Percentiles rank a stretch among this genome's conserved stretches.
phyloP scores from a whole-genome alignment of 2,797 vertebrate genomes.

The Dromococcyx pavoninus region DNA sequence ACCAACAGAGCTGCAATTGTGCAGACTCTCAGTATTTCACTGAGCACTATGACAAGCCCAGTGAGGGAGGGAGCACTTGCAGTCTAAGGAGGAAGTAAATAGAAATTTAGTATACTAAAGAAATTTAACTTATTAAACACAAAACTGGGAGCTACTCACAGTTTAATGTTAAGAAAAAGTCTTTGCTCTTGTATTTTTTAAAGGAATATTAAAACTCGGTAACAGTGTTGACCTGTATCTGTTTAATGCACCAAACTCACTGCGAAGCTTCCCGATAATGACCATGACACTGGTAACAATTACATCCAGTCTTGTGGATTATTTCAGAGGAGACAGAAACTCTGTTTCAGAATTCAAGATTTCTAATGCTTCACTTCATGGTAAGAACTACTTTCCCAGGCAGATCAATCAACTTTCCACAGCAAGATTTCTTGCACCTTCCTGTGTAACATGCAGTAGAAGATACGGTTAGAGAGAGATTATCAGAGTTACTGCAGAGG shows the following conservation, averaged over 20 bases:
- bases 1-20: background rate
- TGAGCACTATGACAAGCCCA: background rate
- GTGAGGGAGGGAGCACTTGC: background rate
- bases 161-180: background rate
- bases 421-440: background rate
- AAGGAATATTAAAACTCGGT: background rate
- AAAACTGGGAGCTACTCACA: background rate
- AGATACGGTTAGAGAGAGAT: background rate
- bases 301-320: background rate
- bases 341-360: background rate
- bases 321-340: background rate
- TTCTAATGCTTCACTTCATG: background rate
- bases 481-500: background rate
- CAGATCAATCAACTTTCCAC: background rate
- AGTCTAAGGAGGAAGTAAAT: background rate
- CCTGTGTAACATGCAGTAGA: background rate
- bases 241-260: background rate
- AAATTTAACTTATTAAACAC: background rate
- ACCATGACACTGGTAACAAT: background rate
- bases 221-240: background rate
- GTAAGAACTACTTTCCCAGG: background rate
- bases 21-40: background rate
- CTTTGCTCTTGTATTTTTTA: background rate
- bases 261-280: background rate
- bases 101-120: background rate